phyloP scores from a whole-genome alignment of 2,797 vertebrate genomes.

The Myoxocephalus aenaeus region DNA sequence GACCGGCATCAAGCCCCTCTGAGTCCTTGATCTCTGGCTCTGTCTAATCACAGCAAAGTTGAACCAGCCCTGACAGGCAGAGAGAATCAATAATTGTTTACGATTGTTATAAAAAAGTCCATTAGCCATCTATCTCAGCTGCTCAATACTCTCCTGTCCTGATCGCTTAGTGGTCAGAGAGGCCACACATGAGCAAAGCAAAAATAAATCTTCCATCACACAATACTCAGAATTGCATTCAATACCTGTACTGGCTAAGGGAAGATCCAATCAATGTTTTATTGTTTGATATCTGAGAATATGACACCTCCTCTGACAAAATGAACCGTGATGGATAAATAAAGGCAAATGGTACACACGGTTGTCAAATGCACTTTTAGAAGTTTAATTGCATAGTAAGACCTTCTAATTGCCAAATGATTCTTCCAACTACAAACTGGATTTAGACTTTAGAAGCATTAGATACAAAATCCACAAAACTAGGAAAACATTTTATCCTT shows the following conservation, averaged over 20 bases:
- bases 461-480: not conserved
- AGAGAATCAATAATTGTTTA: slow-evolving; percentile 66
- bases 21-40: slow-evolving; percentile 11
- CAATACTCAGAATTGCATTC: slow-evolving; percentile 13
- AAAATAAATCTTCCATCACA: slow-evolving; percentile 37
- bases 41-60: not conserved
- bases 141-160: slow-evolving; percentile 14
- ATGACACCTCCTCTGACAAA: not conserved
- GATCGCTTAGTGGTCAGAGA: slow-evolving; percentile 32
- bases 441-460: not conserved
- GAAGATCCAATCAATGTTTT: not conserved
- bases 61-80: slow-evolving; percentile 7
- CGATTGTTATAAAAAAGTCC: slow-evolving; percentile 55
- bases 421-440: not conserved
- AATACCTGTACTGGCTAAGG: not conserved
- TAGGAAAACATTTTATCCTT: not conserved
- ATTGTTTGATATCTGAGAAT: not conserved
- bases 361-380: not conserved
- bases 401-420: not conserved
- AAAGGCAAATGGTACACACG: not conserved
- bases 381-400: not conserved
- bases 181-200: slow-evolving; percentile 27
- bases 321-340: not conserved
- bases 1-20: slow-evolving; percentile 16
- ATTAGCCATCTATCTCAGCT: slow-evolving; percentile 53